Evolutionary conservation across 2,888 invertebrate species (phyloP), one percentile per base, ranked within the genome.

Genomic region (Timema cristinae): DNA sequence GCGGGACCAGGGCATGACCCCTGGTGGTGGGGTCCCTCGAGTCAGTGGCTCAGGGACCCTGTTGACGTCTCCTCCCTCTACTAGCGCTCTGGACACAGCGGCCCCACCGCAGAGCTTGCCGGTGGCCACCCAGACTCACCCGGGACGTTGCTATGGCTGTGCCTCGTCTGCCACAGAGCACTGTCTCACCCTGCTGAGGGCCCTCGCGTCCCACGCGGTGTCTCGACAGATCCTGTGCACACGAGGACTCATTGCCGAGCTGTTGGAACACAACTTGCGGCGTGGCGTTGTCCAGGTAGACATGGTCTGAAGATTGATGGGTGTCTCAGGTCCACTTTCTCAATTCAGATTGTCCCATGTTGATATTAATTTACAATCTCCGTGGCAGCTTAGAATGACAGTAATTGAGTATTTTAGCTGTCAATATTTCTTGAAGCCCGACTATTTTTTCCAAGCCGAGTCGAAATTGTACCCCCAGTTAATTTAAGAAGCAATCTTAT

Each of bases 151-250:
- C 81, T 95, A 93, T 81, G 94, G 94, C 0, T 95, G 94, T 79
- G 92, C 96, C 4, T 89, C 94, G 71, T 91, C 97, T 2, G 94
- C 96, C 59, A 94, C 96, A 0, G 95, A 97, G 81, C 97, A 97
- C 81, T 98, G 97, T 81, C 86, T 98, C 50, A 96, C 96, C 0
- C 83, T 98, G 66, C 84, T 98, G 68, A 88, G 96, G 59, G 97
- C 97, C 51, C 86, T 98, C 77, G 95, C 96, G 7, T 92, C 91
- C 7, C 92, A 91, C 78, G 86, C 88, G 2, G 88, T 88, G 6
- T 91, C 93, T 49, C 88, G 94, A 72, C 86, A 90, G 73, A 87
- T 90, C 0, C 84, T 95, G 5, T 94, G 94, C 78, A 88, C 90
- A 67, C 92, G 93, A 82, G 96, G 96, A 0, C 86, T 97, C 50